Evolutionary conservation across 1,140 invertebrate species (phyloP).

Genomic region (Linepithema humile): DNA sequence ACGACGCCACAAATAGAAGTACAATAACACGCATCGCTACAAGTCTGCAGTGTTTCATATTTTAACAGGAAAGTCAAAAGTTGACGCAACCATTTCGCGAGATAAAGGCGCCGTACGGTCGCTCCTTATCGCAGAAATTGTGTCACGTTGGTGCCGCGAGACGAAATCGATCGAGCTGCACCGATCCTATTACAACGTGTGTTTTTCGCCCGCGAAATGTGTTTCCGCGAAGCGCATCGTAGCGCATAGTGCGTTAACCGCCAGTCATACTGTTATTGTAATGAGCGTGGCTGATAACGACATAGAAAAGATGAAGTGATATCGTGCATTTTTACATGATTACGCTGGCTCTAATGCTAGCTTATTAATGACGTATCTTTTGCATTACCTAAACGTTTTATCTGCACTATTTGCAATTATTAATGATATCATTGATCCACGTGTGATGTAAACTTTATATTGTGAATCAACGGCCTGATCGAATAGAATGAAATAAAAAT

Average conservation of each 20-base stretch:
- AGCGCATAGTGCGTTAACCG: neutral
- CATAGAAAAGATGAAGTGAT: neutral
- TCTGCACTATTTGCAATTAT: neutral
- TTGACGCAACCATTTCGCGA: too few relatives aligned
- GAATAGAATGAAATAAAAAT: neutral
- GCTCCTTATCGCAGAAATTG: conserved; percentile 20
- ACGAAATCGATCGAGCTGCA: conserved; percentile 39
- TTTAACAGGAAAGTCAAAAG: too few relatives aligned
- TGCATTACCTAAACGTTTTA: neutral
- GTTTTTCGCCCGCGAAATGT: neutral
- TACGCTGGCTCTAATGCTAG: neutral
- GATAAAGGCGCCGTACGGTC: conserved; percentile 8
- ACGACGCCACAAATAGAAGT: too few relatives aligned
- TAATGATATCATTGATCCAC: conserved; percentile 26
- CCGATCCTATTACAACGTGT: neutral
- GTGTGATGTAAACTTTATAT: neutral
- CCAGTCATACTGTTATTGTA: neutral
- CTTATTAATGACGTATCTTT: conserved; percentile 1
- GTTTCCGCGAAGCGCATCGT: neutral
- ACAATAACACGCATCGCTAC: too few relatives aligned
- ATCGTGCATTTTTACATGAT: neutral
- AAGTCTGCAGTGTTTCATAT: too few relatives aligned
- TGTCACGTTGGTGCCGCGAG: conserved; percentile 10
- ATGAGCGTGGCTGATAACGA: neutral
- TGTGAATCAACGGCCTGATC: neutral